phyloP scores from a whole-genome alignment of 92 coral and sea anemone genomes.

The Anthopleura xanthogrammica region DNA sequence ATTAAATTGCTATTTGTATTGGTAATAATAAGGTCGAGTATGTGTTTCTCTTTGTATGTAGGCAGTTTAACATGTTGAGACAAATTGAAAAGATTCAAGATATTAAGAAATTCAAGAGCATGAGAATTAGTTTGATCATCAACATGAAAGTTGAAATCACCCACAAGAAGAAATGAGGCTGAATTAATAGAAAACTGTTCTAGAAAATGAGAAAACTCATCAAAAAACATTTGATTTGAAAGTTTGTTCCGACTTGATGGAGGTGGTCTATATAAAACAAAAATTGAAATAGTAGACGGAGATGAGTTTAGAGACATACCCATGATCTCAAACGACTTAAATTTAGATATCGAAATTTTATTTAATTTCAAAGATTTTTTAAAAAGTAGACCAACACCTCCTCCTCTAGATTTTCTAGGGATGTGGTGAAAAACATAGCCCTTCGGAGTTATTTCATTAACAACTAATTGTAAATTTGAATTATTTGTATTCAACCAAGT shows the following conservation, averaged over 20 bases:
- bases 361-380: background rate
- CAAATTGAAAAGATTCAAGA: slow-evolving; percentile 1
- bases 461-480: background rate
- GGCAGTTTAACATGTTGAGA: slow-evolving; percentile 6
- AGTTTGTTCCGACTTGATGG: slow-evolving; percentile 14
- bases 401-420: slow-evolving; percentile 3
- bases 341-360: background rate
- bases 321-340: slow-evolving; percentile 4
- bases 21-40: slow-evolving; percentile 2
- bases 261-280: slow-evolving; percentile 19
- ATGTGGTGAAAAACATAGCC: slow-evolving; percentile 17
- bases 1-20: background rate
- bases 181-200: slow-evolving; percentile 21
- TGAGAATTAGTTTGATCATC: slow-evolving; percentile 3
- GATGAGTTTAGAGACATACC: slow-evolving; percentile 15
- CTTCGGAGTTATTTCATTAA: slow-evolving; percentile 11
- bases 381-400: slow-evolving; percentile 21
- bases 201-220: slow-evolving; percentile 7
- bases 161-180: slow-evolving; percentile 14
- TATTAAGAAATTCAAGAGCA: slow-evolving; percentile 16
- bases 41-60: slow-evolving; percentile 3
- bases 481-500: slow-evolving; percentile 26
- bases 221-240: slow-evolving; percentile 1
- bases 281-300: background rate
- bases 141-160: background rate